Evolutionary conservation across 2,113 vertebrate genomes (phyloP).

Genomic region (Platanista minor): DNA sequence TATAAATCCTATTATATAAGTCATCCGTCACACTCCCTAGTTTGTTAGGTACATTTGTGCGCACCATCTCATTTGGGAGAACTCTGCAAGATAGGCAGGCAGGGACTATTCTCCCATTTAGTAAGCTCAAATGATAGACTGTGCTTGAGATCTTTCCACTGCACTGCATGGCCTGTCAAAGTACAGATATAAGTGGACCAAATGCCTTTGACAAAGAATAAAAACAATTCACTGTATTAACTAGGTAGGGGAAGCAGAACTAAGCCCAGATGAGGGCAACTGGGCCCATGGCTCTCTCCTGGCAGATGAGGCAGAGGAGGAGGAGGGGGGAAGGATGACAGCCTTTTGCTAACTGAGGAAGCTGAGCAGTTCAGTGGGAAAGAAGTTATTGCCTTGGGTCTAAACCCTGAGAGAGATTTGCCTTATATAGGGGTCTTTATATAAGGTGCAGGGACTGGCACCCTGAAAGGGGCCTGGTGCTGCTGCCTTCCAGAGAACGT

Average conservation of each 20-base stretch:
- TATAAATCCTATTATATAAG: not conserved
- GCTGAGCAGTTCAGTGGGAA: not conserved
- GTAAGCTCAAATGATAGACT: not conserved
- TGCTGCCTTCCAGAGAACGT: not conserved
- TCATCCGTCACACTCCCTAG: not conserved
- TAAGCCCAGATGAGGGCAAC: not conserved
- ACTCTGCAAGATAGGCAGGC: not conserved
- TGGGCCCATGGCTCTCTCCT: not conserved
- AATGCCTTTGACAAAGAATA: not conserved
- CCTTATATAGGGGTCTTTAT: not conserved
- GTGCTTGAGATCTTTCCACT: not conserved
- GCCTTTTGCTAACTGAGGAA: not conserved
- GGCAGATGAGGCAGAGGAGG: not conserved
- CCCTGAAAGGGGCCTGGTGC: not conserved
- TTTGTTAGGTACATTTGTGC: not conserved
- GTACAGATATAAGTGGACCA: not conserved
- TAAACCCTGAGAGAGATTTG: not conserved
- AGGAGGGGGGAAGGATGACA: too few relatives aligned
- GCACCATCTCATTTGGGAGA: not conserved
- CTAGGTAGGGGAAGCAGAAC: not conserved
- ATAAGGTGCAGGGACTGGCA: not conserved
- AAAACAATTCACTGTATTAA: not conserved
- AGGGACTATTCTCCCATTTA: not conserved
- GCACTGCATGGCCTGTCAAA: not conserved
- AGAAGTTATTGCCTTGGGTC: not conserved